Percentiles rank a stretch among this genome's conserved stretches.
phyloP scores from a whole-genome alignment of 2,797 vertebrate genomes.

The Lagorchestes hirsutus region DNA sequence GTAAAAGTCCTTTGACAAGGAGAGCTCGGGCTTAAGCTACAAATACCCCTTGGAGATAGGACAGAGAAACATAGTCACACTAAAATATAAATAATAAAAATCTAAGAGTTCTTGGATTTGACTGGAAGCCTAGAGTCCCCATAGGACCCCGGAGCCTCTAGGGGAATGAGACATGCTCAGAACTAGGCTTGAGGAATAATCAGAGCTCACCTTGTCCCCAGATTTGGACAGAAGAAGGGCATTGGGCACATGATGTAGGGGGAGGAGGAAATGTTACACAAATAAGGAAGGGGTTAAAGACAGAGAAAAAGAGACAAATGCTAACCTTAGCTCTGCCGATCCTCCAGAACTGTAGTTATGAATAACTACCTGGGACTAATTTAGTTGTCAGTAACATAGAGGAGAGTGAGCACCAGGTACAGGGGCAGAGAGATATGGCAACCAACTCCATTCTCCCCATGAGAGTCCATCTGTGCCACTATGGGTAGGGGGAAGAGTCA shows the following conservation, averaged over 20 bases:
- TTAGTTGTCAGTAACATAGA: neutral
- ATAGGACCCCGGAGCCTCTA: too few relatives aligned
- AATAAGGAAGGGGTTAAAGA: neutral
- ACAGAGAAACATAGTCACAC: neutral
- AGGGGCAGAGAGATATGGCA: neutral
- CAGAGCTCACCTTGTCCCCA: neutral
- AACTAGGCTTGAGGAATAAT: neutral
- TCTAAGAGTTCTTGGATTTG: rapidly evolving
- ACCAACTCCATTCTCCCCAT: neutral
- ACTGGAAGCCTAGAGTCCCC: neutral
- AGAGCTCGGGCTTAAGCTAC: neutral
- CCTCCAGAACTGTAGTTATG: neutral
- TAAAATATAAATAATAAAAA: neutral
- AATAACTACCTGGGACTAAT: neutral
- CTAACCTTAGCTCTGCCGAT: neutral
- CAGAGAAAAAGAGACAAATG: neutral
- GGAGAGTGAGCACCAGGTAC: neutral
- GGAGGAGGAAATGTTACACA: neutral
- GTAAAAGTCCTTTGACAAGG: neutral
- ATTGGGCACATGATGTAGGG: neutral
- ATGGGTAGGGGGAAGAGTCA: neutral
- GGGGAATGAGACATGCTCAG: too few relatives aligned
- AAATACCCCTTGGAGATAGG: neutral
- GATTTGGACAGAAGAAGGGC: neutral
- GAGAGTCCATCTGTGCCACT: neutral